A percentile compares a stretch with the other conserved stretches of the same genome.
phyloP scores from a whole-genome alignment of 2,797 vertebrate genomes.

The Myotis planiceps region DNA sequence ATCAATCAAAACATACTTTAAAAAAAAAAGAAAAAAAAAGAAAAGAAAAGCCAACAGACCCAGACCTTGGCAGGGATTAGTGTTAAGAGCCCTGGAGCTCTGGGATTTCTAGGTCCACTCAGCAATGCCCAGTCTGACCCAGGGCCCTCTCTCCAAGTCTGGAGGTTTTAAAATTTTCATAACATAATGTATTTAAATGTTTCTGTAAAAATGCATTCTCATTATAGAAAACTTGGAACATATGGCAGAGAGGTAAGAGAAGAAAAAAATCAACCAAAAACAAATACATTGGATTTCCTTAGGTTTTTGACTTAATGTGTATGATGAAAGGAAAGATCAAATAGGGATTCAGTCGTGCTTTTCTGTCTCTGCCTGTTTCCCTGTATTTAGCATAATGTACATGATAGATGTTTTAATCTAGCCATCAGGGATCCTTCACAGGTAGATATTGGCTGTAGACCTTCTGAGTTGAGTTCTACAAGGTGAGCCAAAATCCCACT shows the following conservation, averaged over 20 bases:
- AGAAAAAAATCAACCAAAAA: background rate
- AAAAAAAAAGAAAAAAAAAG: background rate
- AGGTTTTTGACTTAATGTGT: constrained; percentile 2
- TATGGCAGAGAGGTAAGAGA: background rate
- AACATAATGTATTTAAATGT: constrained; percentile 19
- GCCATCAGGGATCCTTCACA: background rate
- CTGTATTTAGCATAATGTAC: background rate
- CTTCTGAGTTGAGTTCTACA: background rate
- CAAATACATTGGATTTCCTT: constrained; percentile 34
- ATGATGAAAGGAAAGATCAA: background rate
- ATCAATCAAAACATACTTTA: background rate
- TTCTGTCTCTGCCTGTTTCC: background rate
- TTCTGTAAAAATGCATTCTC: background rate
- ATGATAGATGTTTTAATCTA: background rate
- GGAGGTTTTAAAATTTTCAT: background rate
- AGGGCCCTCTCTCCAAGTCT: background rate
- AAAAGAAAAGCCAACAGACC: constrained; percentile 24
- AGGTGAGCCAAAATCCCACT: background rate
- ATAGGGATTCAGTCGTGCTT: background rate
- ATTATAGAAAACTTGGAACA: constrained; percentile 30
- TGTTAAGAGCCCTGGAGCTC: background rate
- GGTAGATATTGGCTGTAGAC: background rate
- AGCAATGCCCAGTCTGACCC: background rate
- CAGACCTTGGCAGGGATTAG: background rate
- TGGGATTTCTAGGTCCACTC: background rate